These are phyloP conservation scores for Empis livida DNA, from an alignment of 2,888 invertebrate genomes.

Conservation along the genomic window DNA sequence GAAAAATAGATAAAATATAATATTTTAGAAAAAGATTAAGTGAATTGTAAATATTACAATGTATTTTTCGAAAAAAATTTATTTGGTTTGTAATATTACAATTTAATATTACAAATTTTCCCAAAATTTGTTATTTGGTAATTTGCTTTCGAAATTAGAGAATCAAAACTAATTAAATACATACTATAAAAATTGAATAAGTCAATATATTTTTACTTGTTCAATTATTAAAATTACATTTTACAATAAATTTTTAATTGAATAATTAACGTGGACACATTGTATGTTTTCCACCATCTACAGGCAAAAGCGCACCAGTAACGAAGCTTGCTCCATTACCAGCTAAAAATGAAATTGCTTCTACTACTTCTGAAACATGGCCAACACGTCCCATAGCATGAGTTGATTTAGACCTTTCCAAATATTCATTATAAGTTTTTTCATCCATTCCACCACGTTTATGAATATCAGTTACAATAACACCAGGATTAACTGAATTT, in stretches of 20 bases:
- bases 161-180: too few relatives aligned
- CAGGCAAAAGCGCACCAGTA: conserved; percentile 55
- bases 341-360: conserved; percentile 77
- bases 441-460: conserved; percentile 61
- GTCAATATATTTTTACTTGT: too few relatives aligned
- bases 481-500: conserved; percentile 86
- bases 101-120: too few relatives aligned
- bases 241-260: background rate
- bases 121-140: too few relatives aligned
- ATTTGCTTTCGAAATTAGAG: too few relatives aligned
- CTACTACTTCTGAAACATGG: conserved; percentile 67
- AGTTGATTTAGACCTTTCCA: conserved; percentile 65
- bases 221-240: too few relatives aligned
- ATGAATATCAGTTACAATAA: conserved; percentile 74
- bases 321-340: conserved; percentile 57
- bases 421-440: conserved; percentile 59
- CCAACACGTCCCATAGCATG: conserved; percentile 83
- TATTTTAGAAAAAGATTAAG: too few relatives aligned
- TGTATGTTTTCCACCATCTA: conserved; percentile 48
- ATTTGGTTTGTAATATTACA: too few relatives aligned
- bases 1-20: too few relatives aligned
- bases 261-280: conserved; percentile 49
- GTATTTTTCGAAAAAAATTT: too few relatives aligned
- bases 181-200: too few relatives aligned
- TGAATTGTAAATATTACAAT: too few relatives aligned